Evolutionary conservation across 2,888 invertebrate species (phyloP).

Genomic region (Adela reaumurella): DNA sequence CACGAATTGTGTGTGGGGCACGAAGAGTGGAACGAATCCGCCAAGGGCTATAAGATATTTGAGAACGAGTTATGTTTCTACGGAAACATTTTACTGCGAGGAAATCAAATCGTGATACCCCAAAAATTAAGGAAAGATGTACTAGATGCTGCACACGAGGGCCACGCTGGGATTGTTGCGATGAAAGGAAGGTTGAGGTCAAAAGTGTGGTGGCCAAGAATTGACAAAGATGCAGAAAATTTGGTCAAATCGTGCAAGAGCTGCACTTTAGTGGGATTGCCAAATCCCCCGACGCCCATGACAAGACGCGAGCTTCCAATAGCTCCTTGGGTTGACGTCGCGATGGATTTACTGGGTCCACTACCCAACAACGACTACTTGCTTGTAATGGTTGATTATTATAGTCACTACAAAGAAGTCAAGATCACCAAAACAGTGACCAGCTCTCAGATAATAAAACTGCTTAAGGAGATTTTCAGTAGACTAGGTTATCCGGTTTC

Average conservation of each 20-base stretch:
- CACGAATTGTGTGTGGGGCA: no score
- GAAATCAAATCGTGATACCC: conserved; percentile 6
- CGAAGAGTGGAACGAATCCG: no score
- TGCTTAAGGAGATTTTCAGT: conserved; percentile 7
- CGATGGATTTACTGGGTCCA: conserved; percentile 14
- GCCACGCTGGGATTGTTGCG: conserved; percentile 2
- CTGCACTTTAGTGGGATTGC: conserved; percentile 10
- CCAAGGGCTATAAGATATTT: conserved; percentile 6
- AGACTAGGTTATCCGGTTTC: conserved; percentile 5
- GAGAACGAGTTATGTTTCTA: conserved; percentile 5
- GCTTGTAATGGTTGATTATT: conserved; percentile 15
- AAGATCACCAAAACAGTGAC: conserved; percentile 3
- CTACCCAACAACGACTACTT: conserved; percentile 13
- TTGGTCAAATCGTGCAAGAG: conserved; percentile 8
- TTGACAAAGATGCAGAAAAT: conserved; percentile 8
- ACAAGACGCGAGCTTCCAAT: conserved; percentile 5
- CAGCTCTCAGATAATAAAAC: neutral
- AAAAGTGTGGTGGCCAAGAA: conserved; percentile 8
- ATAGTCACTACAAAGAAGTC: conserved; percentile 10
- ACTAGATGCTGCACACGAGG: conserved; percentile 6
- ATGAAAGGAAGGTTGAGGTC: conserved; percentile 7
- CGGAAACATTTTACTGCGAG: conserved; percentile 3
- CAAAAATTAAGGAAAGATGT: conserved; percentile 1
- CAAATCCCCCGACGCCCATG: conserved; percentile 8
- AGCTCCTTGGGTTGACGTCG: conserved; percentile 12